Percentiles rank a stretch among this genome's conserved stretches.
phyloP scores from a whole-genome alignment of 1,140 invertebrate species.

The Euwallacea similis region DNA sequence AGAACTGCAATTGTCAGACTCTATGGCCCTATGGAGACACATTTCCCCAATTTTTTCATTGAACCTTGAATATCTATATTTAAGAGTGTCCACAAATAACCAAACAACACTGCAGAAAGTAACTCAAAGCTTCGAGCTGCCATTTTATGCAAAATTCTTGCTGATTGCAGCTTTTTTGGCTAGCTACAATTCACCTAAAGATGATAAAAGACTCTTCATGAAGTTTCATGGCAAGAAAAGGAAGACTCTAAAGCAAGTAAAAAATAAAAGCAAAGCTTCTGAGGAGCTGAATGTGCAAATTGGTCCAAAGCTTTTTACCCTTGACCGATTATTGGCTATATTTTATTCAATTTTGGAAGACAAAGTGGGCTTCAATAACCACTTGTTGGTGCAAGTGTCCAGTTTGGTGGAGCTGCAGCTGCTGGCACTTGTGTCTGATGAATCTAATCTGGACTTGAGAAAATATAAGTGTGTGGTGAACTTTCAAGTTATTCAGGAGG shows the following conservation, averaged over 20 bases:
- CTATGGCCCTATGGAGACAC: conserved; percentile 73
- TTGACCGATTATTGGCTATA: conserved; percentile 85
- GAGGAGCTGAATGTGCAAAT: conserved; percentile 62
- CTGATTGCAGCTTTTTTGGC: conserved; percentile 88
- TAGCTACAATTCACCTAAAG: conserved; percentile 85
- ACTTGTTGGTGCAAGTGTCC: conserved; percentile 76
- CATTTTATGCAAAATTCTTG: conserved; percentile 86
- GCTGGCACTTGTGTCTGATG: conserved; percentile 63
- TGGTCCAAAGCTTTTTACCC: conserved; percentile 78
- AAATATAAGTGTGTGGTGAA: conserved; percentile 76
- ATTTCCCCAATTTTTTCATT: conserved; percentile 73
- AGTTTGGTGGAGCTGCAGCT: conserved; percentile 74
- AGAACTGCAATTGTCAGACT: conserved; percentile 62
- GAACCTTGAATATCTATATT: conserved; percentile 76
- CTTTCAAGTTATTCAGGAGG: conserved; percentile 68
- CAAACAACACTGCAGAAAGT: conserved; percentile 1
- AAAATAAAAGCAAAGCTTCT: conserved; percentile 57
- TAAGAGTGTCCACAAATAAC: conserved; percentile 61
- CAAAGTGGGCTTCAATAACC: conserved; percentile 80
- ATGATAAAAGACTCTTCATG: conserved; percentile 80
- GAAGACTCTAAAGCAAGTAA: conserved; percentile 61
- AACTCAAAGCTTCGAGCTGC: conserved; percentile 76
- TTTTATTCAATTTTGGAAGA: conserved; percentile 89
- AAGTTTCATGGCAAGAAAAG: conserved; percentile 70
- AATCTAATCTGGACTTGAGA: conserved; percentile 64